A percentile compares a stretch with the other conserved stretches of the same genome.
Evolutionary conservation across 2,113 vertebrate genomes (phyloP).

Genomic region (Larimichthys polyactis): DNA sequence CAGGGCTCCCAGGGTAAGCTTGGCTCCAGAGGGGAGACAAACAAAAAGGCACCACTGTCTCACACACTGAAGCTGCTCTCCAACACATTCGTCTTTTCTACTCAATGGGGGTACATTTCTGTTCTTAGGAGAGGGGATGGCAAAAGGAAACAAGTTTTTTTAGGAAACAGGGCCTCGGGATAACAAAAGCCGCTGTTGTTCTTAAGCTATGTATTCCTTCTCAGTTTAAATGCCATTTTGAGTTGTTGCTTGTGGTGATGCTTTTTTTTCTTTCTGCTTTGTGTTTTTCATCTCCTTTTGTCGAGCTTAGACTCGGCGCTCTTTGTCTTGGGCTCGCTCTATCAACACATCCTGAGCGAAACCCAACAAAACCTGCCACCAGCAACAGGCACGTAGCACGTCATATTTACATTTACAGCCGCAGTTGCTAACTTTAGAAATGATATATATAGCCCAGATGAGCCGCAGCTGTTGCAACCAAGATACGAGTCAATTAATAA

Average conservation of each 20-base stretch:
- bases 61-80: constrained; percentile 70
- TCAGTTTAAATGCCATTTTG: constrained; percentile 72
- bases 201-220: constrained; percentile 65
- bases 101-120: constrained; percentile 76
- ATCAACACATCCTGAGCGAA: constrained; percentile 64
- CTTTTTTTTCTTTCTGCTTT: constrained; percentile 47
- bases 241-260: constrained; percentile 68
- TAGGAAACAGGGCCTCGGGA: constrained; percentile 74
- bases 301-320: constrained; percentile 60
- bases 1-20: constrained; percentile 87
- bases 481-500: constrained; percentile 50
- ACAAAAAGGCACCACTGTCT: constrained; percentile 81
- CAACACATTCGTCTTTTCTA: constrained; percentile 74
- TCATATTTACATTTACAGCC: constrained; percentile 41
- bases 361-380: constrained; percentile 37
- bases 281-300: constrained; percentile 64
- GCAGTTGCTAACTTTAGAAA: constrained; percentile 18
- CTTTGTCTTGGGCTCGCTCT: constrained; percentile 60
- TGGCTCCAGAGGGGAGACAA: constrained; percentile 80
- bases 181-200: constrained; percentile 77
- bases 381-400: constrained; percentile 54
- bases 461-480: background rate
- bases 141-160: constrained; percentile 75
- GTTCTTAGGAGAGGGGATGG: constrained; percentile 70
- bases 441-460: constrained; percentile 5